Conservation (phyloP, 2,113 vertebrate species). For the Paradoxurus hermaphroditus region DNA sequence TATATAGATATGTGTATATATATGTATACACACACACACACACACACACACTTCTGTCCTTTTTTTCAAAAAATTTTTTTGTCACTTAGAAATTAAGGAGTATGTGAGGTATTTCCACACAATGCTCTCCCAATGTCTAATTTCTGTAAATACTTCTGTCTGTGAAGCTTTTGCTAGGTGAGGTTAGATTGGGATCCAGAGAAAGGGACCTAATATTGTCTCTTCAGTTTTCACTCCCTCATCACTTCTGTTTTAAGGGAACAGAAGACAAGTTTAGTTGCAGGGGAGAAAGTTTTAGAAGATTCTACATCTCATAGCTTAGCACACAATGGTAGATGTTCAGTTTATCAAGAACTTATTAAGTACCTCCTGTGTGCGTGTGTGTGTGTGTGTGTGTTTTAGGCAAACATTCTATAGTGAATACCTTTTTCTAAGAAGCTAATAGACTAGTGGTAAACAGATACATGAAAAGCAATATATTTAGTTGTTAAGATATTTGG, state of each 20-base stretch:
- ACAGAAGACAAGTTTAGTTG: background rate
- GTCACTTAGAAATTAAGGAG: background rate
- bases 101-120: rapidly evolving
- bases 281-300: background rate
- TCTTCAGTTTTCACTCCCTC: background rate
- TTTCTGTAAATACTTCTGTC: background rate
- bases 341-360: background rate
- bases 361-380: background rate
- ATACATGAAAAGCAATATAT: background rate
- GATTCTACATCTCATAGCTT: background rate
- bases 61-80: background rate
- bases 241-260: background rate
- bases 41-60: background rate
- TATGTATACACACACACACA: background rate
- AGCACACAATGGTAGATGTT: background rate
- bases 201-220: background rate
- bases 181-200: background rate
- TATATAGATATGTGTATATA: too few species aligned
- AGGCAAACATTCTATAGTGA: background rate
- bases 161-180: background rate
- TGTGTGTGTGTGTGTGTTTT: too few species aligned
- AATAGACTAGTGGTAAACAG: background rate
- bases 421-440: background rate
- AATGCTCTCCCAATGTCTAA: rapidly evolving
- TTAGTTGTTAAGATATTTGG: background rate